Evolutionary conservation across 2,113 vertebrate species (phyloP).

Genomic region (Platichthys flesus): DNA sequence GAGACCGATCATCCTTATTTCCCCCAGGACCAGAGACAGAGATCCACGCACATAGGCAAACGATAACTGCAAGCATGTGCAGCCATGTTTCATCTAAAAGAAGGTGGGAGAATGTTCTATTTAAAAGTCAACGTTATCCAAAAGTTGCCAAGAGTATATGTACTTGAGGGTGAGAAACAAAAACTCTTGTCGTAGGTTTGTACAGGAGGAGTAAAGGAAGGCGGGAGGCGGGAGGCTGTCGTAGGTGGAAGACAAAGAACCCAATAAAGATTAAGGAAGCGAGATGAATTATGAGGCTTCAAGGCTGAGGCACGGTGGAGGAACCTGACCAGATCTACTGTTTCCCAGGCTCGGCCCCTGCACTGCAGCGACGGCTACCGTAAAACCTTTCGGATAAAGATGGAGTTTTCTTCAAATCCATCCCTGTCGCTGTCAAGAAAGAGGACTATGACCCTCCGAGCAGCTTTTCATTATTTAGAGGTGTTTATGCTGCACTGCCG

Average conservation of each 20-base stretch:
- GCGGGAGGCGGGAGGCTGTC: neutral
- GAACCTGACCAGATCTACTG: slow-evolving; percentile 39
- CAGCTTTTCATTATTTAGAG: slow-evolving; percentile 61
- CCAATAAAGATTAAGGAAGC: slow-evolving; percentile 60
- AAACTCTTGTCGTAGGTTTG: neutral
- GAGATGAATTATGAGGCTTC: slow-evolving; percentile 52
- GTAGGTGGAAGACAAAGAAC: slow-evolving; percentile 45
- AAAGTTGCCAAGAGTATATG: too few species aligned
- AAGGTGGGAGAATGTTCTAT: too few species aligned
- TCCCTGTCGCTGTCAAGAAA: slow-evolving; percentile 12
- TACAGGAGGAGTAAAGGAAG: neutral
- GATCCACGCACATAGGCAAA: slow-evolving; percentile 6
- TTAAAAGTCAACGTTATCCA: too few species aligned
- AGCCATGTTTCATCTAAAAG: too few species aligned
- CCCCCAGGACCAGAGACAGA: slow-evolving; percentile 27
- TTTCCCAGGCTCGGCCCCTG: slow-evolving; percentile 21
- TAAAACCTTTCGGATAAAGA: slow-evolving; percentile 45
- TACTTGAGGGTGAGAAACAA: neutral
- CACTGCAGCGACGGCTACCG: slow-evolving; percentile 29
- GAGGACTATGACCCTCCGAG: slow-evolving; percentile 53
- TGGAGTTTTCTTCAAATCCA: neutral
- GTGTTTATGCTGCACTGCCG: slow-evolving; percentile 43
- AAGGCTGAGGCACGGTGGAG: slow-evolving; percentile 11
- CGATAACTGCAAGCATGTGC: neutral
- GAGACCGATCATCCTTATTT: slow-evolving; percentile 45